Conservation (phyloP, 1,140 invertebrate genomes). For the Anastatus disparis region DNA sequence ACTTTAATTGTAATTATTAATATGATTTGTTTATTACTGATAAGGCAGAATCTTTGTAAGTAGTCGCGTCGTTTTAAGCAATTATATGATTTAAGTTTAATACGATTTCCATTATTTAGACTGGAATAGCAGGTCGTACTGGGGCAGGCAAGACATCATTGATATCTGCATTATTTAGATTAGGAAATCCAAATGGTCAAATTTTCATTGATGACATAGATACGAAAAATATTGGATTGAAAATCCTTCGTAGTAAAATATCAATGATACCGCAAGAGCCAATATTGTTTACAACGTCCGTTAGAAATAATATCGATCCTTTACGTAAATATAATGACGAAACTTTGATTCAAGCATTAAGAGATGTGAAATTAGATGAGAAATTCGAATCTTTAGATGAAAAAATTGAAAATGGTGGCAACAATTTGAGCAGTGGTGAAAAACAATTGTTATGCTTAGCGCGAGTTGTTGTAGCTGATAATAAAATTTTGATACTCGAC, state of each 20-base stretch:
- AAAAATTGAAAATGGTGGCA: background rate
- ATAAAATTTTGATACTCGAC: conserved; percentile 1
- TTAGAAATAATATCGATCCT: conserved; percentile 75
- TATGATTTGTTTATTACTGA: no score
- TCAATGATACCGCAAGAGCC: conserved; percentile 80
- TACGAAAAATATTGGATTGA: conserved; percentile 69
- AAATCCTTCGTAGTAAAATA: conserved; percentile 70
- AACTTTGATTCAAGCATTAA: conserved; percentile 45
- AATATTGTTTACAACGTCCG: conserved; percentile 72
- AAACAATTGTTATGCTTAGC: background rate
- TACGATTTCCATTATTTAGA: no score
- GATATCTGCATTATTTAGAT: conserved; percentile 59
- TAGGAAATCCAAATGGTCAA: conserved; percentile 53
- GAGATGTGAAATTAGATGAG: background rate
- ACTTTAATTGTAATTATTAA: no score
- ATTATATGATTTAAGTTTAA: no score
- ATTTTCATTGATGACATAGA: conserved; percentile 70
- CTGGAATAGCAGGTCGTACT: conserved; percentile 68
- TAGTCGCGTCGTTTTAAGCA: background rate
- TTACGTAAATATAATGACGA: conserved; percentile 65
- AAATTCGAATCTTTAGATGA: background rate
- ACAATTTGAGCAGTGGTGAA: background rate
- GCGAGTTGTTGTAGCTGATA: background rate
- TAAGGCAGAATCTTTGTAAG: background rate
- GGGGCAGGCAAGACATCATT: conserved; percentile 64